Evolutionary conservation across 2,797 vertebrate species (phyloP).

Genomic region (Benthosema pterotum): DNA sequence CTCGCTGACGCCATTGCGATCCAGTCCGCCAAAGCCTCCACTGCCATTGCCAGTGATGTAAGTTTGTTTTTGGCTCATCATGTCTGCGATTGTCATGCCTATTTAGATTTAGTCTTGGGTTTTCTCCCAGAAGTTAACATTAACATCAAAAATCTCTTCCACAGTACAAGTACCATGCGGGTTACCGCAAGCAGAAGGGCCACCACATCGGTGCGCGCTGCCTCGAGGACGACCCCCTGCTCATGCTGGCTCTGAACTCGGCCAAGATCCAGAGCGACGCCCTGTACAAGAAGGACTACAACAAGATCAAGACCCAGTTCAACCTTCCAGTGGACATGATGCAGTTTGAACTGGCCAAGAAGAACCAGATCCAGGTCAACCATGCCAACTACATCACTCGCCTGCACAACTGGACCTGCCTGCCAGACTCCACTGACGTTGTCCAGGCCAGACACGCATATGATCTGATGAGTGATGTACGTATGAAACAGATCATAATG

Average conservation of each 20-base stretch:
- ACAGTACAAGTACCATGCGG: constrained; percentile 83
- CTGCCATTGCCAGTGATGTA: constrained; percentile 93
- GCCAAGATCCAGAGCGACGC: constrained; percentile 67
- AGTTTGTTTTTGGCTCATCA: constrained; percentile 58
- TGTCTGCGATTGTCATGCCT: background rate
- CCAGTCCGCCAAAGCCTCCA: constrained; percentile 87
- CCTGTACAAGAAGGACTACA: constrained; percentile 81
- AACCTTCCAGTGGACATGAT: constrained; percentile 84
- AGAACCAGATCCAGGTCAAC: constrained; percentile 86
- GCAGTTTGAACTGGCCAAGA: constrained; percentile 86
- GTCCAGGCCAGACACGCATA: constrained; percentile 83
- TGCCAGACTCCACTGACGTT: constrained; percentile 88
- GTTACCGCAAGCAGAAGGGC: constrained; percentile 89
- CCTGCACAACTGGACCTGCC: constrained; percentile 88
- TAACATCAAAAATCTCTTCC: constrained; percentile 10
- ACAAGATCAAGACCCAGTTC: constrained; percentile 74
- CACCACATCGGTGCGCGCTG: constrained; percentile 91
- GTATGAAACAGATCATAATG: constrained; percentile 29
- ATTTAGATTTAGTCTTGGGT: background rate
- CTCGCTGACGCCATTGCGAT: constrained; percentile 88
- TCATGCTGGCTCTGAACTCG: constrained; percentile 86
- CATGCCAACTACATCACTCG: constrained; percentile 85
- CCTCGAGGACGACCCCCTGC: constrained; percentile 89
- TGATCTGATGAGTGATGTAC: constrained; percentile 87
- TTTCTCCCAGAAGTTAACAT: background rate